Evolutionary conservation across 2,797 vertebrate species (phyloP), one percentile per base, ranked within the genome.

Genomic region (Setipinna tenuifilis): DNA sequence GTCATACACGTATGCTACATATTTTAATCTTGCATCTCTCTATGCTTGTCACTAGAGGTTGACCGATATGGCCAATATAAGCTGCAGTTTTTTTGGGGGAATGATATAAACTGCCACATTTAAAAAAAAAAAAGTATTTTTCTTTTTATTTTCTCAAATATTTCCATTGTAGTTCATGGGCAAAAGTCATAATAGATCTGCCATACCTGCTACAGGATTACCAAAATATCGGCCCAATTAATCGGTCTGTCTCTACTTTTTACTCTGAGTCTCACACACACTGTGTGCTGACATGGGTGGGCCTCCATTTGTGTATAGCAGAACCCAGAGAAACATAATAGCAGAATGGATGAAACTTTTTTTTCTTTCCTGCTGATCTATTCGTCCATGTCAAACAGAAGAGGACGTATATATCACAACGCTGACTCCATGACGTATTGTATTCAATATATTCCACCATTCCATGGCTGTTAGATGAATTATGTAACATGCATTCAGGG

Each of bases 81-180:
- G 50, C 92, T 89, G 35, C 2, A 2, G 35, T 2, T 41, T 41
- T 41, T 41, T 41, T 41, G 35, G 35, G 35, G 35, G 35, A 2
- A 2, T 41, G 90, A 92, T 90, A 92, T 93, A 93, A 94, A 94
- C 91, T 87, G 90, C 94, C 93, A 92, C n/a, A n/a, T n/a, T n/a
- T n/a, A n/a, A n/a, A n/a, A n/a, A n/a, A n/a, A n/a, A n/a, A n/a
- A n/a, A n/a, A n/a, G n/a, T n/a, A n/a, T n/a, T 94, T 93, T 92
- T 93, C 91, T 91, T 54, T 54, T 10, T 14, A 14, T 54, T 54
- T 54, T 54, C 50, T 54, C 50, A 54, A 41, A 14, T 14, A 54
- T 54, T 9, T 3, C 14, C 50, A 54, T 54, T 10, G 14, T 54
- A 54, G 50, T 54, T 54, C 9, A 10, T 54, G 50, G 50, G 6